Evolutionary conservation across 2,888 invertebrate genomes (phyloP), one percentile per base, ranked within the genome.

Genomic region (Ypsolopha scabrella): DNA sequence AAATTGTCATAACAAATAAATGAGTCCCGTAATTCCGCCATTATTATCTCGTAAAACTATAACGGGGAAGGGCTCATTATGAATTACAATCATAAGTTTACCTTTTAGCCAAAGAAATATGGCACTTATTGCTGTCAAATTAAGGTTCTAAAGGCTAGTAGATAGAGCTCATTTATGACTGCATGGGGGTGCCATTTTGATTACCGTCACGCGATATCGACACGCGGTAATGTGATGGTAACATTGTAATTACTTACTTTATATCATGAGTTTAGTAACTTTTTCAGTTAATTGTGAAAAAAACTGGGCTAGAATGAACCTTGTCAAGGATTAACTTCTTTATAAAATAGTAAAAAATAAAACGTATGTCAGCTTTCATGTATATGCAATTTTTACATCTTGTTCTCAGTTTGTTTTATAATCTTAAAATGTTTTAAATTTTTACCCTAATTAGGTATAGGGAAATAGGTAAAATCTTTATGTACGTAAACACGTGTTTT

Each of bases 151-250:
- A 41, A 41, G n/a, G 41, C n/a, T 2, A 9, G 24, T 24, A 24
- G 36, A 53, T 57, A 55, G 55, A 54, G 54, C 58, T 59, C 58
- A 57, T 61, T 54, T 55, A 53, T 57, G 54, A 56, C 56, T 51
- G 54, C 54, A 47, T 47, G 48, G 41, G 13, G 54, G 50, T 49
- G 54, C 54, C 58, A 57, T 56, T 57, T 55, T 57, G 56, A 56
- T 53, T 55, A 49, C 52, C 55, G 55, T 46, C 57, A 57, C 54
- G 55, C 48, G 43, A 54, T 45, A 57, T 57, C 51, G 48, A 43
- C 24, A 24, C 53, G 53, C 54, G 52, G 55, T 56, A 54, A 57
- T 13, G 41, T 51, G 43, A 52, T 38, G 41, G 35, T 35, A 35
- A 39, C 39, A 11, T 24, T 11, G 11, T 10, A 41, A 41, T 41